A percentile compares a stretch with the other conserved stretches of the same genome.
Conservation (phyloP, 2,888 invertebrate species). For the Brachyopa scutellaris region DNA sequence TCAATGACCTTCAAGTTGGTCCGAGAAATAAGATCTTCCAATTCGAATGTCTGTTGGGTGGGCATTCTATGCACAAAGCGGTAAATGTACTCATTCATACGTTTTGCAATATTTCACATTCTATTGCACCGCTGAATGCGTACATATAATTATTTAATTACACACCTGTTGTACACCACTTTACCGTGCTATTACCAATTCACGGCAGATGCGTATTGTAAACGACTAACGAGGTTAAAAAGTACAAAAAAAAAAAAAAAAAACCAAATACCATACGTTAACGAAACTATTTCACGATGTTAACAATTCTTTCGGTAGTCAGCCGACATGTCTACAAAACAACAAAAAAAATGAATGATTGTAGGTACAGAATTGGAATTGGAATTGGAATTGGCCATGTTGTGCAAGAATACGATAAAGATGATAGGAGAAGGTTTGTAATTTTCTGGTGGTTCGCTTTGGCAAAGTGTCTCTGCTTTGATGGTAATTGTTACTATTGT, state of each 20-base stretch:
- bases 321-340: too few species aligned
- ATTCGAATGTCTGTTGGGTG: too few species aligned
- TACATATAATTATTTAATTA: conserved; percentile 42
- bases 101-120: conserved; percentile 51
- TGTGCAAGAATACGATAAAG: conserved; percentile 47
- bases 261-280: too few species aligned
- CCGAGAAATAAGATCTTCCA: background rate
- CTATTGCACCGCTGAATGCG: conserved; percentile 57
- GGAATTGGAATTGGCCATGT: too few species aligned
- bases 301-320: too few species aligned
- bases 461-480: conserved; percentile 20
- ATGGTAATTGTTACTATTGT: conserved; percentile 26
- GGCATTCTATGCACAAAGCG: too few species aligned
- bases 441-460: conserved; percentile 56
- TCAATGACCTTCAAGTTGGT: conserved; percentile 27
- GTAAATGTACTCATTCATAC: too few species aligned
- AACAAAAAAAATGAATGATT: too few species aligned
- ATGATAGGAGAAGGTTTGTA: conserved; percentile 36
- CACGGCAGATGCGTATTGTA: conserved; percentile 48
- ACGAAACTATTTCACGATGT: too few species aligned
- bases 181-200: too few species aligned
- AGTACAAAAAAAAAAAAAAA: too few species aligned
- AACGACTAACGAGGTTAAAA: conserved; percentile 32
- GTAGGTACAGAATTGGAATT: too few species aligned
- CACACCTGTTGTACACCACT: conserved; percentile 33